phyloP scores from a whole-genome alignment of 2,113 vertebrate species.

The Astur gentilis region DNA sequence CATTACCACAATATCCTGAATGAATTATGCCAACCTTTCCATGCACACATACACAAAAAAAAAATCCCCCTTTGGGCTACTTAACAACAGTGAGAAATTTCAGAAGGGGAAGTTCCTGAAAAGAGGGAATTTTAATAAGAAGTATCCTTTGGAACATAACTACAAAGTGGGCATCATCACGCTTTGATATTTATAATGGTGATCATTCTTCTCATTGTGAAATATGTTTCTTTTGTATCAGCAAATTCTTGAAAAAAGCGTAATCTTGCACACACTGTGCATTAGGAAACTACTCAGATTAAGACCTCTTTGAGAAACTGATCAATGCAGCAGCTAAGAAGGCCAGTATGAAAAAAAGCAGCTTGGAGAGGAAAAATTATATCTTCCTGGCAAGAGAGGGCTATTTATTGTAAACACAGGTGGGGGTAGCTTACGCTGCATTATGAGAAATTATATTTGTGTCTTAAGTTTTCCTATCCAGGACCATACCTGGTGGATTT shows the following conservation, averaged over 20 bases:
- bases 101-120: not conserved
- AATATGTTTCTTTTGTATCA: not conserved
- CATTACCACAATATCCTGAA: constrained; percentile 23
- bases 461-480: not conserved
- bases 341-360: not conserved
- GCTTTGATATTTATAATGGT: not conserved
- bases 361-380: not conserved
- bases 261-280: not conserved
- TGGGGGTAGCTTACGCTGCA: not conserved
- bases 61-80: not conserved
- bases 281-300: not conserved
- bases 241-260: not conserved
- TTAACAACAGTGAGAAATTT: not conserved
- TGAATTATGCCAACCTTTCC: constrained; percentile 3
- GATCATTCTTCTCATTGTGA: not conserved
- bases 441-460: not conserved
- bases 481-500: not conserved
- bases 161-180: not conserved
- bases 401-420: not conserved
- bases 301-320: not conserved
- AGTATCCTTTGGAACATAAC: not conserved
- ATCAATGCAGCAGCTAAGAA: not conserved
- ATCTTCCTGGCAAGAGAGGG: not conserved
- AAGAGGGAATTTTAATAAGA: constrained; percentile 19
- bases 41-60: rapidly evolving